phyloP scores from a whole-genome alignment of 2,888 invertebrate species.

The Drosophila colorata region DNA sequence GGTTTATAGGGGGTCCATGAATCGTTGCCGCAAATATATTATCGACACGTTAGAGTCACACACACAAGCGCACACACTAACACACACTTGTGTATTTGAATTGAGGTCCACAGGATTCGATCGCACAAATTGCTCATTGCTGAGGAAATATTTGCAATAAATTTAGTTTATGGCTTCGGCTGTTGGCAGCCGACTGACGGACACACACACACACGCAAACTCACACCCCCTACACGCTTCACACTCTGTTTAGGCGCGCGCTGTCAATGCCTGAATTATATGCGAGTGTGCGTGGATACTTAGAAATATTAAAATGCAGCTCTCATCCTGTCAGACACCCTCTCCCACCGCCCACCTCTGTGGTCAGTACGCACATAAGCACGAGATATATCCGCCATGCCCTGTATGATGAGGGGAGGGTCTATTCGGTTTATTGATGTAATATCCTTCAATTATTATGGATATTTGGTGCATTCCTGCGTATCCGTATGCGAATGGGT shows the following conservation, averaged over 20 bases:
- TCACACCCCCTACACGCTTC: slow-evolving; percentile 27
- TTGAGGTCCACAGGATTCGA: slow-evolving; percentile 69
- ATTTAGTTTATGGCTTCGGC: slow-evolving; percentile 81
- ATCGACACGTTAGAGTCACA: slow-evolving; percentile 74
- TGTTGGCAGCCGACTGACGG: slow-evolving; percentile 70
- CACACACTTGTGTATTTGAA: slow-evolving; percentile 25
- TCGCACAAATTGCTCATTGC: slow-evolving; percentile 83
- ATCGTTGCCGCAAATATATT: slow-evolving; percentile 75
- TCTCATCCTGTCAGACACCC: slow-evolving; percentile 46
- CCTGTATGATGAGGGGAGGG: background rate
- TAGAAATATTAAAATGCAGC: slow-evolving; percentile 82
- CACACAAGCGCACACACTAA: slow-evolving; percentile 35
- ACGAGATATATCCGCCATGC: slow-evolving; percentile 19
- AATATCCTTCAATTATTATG: slow-evolving; percentile 84
- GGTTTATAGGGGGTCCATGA: slow-evolving; percentile 32
- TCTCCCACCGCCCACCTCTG: background rate
- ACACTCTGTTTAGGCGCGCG: slow-evolving; percentile 56
- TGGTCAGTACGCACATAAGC: slow-evolving; percentile 39
- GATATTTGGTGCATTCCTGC: slow-evolving; percentile 80
- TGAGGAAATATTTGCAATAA: slow-evolving; percentile 84
- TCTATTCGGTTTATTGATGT: slow-evolving; percentile 81
- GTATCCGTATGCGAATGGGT: slow-evolving; percentile 61
- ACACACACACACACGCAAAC: slow-evolving; percentile 42
- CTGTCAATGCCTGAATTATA: slow-evolving; percentile 83
- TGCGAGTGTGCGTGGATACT: slow-evolving; percentile 77